A percentile compares a stretch with the other conserved stretches of the same genome.
phyloP scores from a whole-genome alignment of 2,797 vertebrate species.

The Enteromius argenteus region DNA sequence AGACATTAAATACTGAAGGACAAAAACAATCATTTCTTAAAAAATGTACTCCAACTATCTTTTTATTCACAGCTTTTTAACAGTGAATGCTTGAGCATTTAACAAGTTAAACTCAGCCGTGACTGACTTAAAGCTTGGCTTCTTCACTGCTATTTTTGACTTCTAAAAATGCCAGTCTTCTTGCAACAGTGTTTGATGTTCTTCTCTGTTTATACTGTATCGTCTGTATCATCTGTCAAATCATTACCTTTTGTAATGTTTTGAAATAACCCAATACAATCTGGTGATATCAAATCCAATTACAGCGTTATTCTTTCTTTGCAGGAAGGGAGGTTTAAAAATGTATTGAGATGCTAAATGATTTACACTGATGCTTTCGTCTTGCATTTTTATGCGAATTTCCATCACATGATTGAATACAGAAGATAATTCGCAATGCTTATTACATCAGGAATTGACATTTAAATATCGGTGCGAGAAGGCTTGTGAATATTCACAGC shows the following conservation, averaged over 20 bases:
- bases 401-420: constrained; percentile 71
- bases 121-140: constrained; percentile 7
- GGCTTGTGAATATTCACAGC: background rate
- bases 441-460: constrained; percentile 71
- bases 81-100: background rate
- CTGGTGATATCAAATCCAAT: constrained; percentile 76
- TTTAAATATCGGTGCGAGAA: constrained; percentile 52
- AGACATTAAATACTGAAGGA: background rate
- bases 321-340: constrained; percentile 73
- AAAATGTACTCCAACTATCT: background rate
- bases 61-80: background rate
- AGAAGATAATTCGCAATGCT: constrained; percentile 66
- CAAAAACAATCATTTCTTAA: background rate
- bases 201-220: constrained; percentile 75
- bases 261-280: constrained; percentile 71
- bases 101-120: constrained; percentile 1
- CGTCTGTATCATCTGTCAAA: constrained; percentile 74
- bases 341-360: constrained; percentile 73
- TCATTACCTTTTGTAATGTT: constrained; percentile 73
- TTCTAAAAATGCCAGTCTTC: constrained; percentile 49
- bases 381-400: constrained; percentile 68
- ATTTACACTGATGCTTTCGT: constrained; percentile 70
- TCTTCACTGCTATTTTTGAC: background rate
- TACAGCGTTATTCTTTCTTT: constrained; percentile 71
- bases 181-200: constrained; percentile 78